These are phyloP conservation scores for Babylonia areolata DNA, from an alignment of 1,140 invertebrate genomes.

Conservation along the genomic window DNA sequence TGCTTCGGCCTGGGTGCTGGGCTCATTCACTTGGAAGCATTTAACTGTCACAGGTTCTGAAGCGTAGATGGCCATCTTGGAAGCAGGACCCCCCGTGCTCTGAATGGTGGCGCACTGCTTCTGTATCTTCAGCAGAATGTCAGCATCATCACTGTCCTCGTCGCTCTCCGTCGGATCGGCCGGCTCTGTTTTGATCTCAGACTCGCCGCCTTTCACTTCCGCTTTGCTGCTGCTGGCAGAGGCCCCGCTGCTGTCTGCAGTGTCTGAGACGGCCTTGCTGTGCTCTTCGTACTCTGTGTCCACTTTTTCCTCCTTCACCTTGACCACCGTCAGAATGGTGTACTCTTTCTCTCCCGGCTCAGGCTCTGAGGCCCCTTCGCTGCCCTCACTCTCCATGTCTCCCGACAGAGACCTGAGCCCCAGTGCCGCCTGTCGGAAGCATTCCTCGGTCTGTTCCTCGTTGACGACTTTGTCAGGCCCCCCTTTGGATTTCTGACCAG, in stretches of 20 bases:
- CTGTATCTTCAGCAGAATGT: constrained; percentile 79
- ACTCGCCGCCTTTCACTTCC: constrained; percentile 29
- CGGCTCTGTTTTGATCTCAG: neutral
- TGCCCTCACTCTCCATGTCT: constrained; percentile 48
- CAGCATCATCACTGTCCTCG: constrained; percentile 70
- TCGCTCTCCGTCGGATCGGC: constrained; percentile 35
- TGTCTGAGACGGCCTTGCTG: neutral
- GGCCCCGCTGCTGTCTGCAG: neutral
- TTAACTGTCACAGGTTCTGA: constrained; percentile 6
- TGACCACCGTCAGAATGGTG: constrained; percentile 24
- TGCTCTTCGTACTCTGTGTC: constrained; percentile 33
- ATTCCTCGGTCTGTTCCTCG: constrained; percentile 84
- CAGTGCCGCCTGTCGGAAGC: constrained; percentile 90
- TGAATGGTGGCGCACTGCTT: constrained; percentile 78
- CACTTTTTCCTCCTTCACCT: constrained; percentile 44
- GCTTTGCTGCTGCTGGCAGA: neutral
- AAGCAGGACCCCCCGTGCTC: constrained; percentile 48
- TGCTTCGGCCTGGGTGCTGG: constrained; percentile 22
- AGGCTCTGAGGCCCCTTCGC: neutral
- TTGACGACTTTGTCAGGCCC: constrained; percentile 44
- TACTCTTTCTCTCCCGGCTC: constrained; percentile 24
- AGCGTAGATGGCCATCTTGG: neutral
- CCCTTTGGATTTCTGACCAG: constrained; percentile 1
- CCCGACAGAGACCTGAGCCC: constrained; percentile 89
- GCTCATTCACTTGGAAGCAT: constrained; percentile 34